These are phyloP conservation scores for Drosophila suzukii DNA, from an alignment of 1,140 invertebrate species.

Conservation along the genomic window DNA sequence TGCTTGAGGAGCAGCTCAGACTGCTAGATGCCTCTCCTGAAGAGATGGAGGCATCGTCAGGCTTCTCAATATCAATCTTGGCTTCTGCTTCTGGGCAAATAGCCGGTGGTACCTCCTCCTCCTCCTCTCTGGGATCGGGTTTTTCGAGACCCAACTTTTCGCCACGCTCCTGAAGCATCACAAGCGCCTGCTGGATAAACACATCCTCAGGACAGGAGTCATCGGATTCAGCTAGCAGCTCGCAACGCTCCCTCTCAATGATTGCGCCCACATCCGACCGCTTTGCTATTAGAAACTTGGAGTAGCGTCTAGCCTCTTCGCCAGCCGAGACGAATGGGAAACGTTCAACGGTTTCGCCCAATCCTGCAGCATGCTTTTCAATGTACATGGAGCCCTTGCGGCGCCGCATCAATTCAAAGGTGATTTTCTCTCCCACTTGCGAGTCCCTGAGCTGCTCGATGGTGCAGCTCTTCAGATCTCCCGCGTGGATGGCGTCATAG, in stretches of 20 bases:
- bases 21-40: constrained; percentile 52
- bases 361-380: constrained; percentile 85
- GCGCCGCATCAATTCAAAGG: constrained; percentile 94
- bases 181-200: constrained; percentile 93
- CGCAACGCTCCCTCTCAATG: constrained; percentile 89
- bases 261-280: constrained; percentile 88
- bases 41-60: constrained; percentile 60
- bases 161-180: constrained; percentile 85
- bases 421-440: constrained; percentile 90
- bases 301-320: constrained; percentile 86
- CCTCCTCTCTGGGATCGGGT: constrained; percentile 23
- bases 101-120: constrained; percentile 13
- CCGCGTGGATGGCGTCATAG: constrained; percentile 88
- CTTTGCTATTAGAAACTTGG: constrained; percentile 92
- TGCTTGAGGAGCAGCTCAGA: constrained; percentile 47
- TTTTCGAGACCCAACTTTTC: constrained; percentile 54
- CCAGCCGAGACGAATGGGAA: constrained; percentile 77
- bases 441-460: constrained; percentile 84
- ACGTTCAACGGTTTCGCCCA: constrained; percentile 31
- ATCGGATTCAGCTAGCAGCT: constrained; percentile 89
- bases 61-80: constrained; percentile 45
- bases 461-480: constrained; percentile 85
- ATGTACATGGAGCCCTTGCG: constrained; percentile 91
- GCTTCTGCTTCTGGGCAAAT: constrained; percentile 7
- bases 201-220: constrained; percentile 92